These are phyloP conservation scores for Apolygus lucorum DNA, from an alignment of 1,140 invertebrate genomes.

Conservation along the genomic window DNA sequence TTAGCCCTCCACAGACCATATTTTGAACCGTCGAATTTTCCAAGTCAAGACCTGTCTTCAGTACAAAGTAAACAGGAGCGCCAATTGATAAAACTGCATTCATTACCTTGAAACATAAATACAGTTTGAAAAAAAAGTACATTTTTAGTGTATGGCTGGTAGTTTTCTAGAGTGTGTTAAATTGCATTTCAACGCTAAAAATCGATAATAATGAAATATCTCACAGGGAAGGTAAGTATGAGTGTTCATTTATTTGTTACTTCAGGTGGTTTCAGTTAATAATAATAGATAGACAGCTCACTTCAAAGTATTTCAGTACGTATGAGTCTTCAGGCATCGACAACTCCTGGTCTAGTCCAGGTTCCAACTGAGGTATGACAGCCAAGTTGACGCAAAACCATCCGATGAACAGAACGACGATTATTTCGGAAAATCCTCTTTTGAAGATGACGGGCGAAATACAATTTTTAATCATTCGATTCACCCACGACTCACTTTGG, in stretches of 20 bases:
- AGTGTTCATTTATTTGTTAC: too few species aligned
- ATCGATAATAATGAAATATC: too few species aligned
- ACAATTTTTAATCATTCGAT: slow-evolving; percentile 71
- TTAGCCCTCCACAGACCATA: slow-evolving; percentile 69
- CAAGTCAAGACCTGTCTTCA: slow-evolving; percentile 76
- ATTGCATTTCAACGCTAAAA: not conserved
- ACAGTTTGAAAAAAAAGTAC: slow-evolving; percentile 16
- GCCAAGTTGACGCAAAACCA: slow-evolving; percentile 86
- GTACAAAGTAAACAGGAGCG: slow-evolving; percentile 92
- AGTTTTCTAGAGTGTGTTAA: too few species aligned
- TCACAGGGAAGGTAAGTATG: too few species aligned
- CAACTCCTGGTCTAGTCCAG: slow-evolving; percentile 92
- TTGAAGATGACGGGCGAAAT: slow-evolving; percentile 84
- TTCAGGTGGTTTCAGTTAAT: too few species aligned
- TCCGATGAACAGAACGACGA: slow-evolving; percentile 78
- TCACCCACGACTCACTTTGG: slow-evolving; percentile 61
- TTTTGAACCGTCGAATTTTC: slow-evolving; percentile 64
- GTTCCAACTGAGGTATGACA: slow-evolving; percentile 76
- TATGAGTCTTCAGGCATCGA: slow-evolving; percentile 96
- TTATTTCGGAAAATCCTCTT: slow-evolving; percentile 54
- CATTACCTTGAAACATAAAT: slow-evolving; percentile 50
- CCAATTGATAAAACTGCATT: slow-evolving; percentile 87
- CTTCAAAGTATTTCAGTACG: slow-evolving; percentile 79
- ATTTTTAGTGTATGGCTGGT: not conserved
- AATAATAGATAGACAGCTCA: too few species aligned